phyloP scores from a whole-genome alignment of 2,888 invertebrate genomes.

The Hirtodrosophila confusa region DNA sequence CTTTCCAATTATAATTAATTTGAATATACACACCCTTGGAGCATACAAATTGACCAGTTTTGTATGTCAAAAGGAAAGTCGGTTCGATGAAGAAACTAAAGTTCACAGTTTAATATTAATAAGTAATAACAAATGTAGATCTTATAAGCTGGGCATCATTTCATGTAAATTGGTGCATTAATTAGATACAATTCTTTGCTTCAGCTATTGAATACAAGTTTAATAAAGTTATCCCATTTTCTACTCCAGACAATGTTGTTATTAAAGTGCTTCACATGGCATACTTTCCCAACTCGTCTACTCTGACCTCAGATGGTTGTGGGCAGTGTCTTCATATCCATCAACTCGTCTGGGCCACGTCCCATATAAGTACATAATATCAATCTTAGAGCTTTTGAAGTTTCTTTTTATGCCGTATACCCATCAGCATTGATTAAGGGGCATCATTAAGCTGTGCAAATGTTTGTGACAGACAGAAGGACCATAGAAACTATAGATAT shows the following conservation, averaged over 20 bases:
- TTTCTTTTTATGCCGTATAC: constrained; percentile 1
- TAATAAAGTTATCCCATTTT: neutral
- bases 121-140: no score
- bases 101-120: no score
- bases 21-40: no score
- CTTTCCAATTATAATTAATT: no score
- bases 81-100: no score
- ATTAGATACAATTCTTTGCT: neutral
- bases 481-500: neutral
- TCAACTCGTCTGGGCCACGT: neutral
- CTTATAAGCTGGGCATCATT: neutral
- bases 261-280: constrained; percentile 16
- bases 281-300: constrained; percentile 8
- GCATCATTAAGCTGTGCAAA: neutral
- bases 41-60: no score
- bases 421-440: neutral
- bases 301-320: constrained; percentile 8
- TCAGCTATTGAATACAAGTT: constrained; percentile 1
- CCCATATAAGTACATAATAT: neutral
- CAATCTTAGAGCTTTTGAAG: neutral
- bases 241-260: neutral
- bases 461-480: neutral
- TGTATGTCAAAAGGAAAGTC: no score
- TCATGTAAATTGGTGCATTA: neutral
- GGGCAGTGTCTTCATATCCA: neutral